phyloP scores from a whole-genome alignment of 1,140 invertebrate species.

The Globodera rostochiensis region DNA sequence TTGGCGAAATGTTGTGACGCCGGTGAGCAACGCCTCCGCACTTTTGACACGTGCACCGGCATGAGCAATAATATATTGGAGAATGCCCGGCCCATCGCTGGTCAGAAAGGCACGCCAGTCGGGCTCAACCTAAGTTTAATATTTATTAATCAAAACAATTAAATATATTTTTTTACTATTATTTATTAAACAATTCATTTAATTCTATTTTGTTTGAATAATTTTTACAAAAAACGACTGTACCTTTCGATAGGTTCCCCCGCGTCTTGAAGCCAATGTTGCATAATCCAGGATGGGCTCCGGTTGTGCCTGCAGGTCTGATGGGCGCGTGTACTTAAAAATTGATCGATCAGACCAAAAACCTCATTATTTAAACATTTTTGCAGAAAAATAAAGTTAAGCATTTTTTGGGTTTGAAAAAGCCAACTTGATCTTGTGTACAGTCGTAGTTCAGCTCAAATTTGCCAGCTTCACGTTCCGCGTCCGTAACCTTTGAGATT shows the following conservation, averaged over 20 bases:
- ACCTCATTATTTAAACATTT: neutral
- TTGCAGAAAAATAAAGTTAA: too few relatives aligned
- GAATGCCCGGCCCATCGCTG: conserved; percentile 12
- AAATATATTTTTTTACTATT: neutral
- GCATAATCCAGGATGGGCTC: neutral
- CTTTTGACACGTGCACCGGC: conserved; percentile 8
- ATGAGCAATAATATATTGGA: conserved; percentile 8
- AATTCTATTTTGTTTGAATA: neutral
- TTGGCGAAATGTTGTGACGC: conserved; percentile 9
- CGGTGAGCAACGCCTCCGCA: neutral
- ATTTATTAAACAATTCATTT: too few relatives aligned
- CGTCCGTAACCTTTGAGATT: neutral
- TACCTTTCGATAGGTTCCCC: neutral
- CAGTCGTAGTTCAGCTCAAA: conserved; percentile 8
- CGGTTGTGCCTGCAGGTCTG: neutral
- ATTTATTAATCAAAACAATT: neutral
- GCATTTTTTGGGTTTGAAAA: too few relatives aligned
- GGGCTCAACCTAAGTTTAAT: conserved; percentile 9
- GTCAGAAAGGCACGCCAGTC: conserved; percentile 11
- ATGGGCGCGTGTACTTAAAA: conserved; percentile 12
- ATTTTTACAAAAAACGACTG: neutral
- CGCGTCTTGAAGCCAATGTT: neutral
- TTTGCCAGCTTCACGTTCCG: neutral
- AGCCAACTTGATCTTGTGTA: neutral
- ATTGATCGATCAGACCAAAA: neutral